Conservation (phyloP, 1,140 invertebrate genomes). For the Psilanteris sp. region DNA sequence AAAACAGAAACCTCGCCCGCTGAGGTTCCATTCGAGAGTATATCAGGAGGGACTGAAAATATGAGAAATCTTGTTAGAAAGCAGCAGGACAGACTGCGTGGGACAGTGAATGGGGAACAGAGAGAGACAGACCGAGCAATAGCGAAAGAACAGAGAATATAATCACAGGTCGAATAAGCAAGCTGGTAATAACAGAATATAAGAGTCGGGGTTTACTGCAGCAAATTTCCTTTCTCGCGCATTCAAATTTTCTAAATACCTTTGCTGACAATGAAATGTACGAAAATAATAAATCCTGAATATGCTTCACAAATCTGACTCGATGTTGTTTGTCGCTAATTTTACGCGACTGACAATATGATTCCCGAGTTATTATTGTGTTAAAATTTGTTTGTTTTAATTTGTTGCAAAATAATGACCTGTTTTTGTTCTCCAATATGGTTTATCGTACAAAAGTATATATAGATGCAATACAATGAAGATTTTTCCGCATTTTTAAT, state of each 20-base stretch:
- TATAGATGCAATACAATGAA: no score
- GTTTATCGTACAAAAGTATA: no score
- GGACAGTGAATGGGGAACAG: no score
- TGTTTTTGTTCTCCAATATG: constrained; percentile 1
- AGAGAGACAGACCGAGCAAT: no score
- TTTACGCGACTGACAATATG: constrained; percentile 42
- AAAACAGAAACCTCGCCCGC: constrained; percentile 82
- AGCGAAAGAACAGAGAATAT: constrained; percentile 23
- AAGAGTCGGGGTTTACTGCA: constrained; percentile 14
- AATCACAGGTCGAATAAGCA: constrained; percentile 21
- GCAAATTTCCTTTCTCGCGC: constrained; percentile 35
- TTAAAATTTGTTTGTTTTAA: constrained; percentile 18
- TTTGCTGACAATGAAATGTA: constrained; percentile 36
- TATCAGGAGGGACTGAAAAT: constrained; percentile 83
- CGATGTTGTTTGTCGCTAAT: constrained; percentile 36
- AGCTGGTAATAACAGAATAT: constrained; percentile 33
- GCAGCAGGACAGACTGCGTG: no score
- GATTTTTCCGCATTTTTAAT: no score
- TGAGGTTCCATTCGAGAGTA: constrained; percentile 82
- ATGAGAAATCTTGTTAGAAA: constrained; percentile 43
- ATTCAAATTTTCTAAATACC: constrained; percentile 52
- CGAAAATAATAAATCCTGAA: constrained; percentile 49
- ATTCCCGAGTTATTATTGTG: no score
- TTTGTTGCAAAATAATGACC: constrained; percentile 17
- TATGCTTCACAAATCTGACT: constrained; percentile 21